Conservation (phyloP, 2,797 vertebrate genomes). For the Varecia variegata region DNA sequence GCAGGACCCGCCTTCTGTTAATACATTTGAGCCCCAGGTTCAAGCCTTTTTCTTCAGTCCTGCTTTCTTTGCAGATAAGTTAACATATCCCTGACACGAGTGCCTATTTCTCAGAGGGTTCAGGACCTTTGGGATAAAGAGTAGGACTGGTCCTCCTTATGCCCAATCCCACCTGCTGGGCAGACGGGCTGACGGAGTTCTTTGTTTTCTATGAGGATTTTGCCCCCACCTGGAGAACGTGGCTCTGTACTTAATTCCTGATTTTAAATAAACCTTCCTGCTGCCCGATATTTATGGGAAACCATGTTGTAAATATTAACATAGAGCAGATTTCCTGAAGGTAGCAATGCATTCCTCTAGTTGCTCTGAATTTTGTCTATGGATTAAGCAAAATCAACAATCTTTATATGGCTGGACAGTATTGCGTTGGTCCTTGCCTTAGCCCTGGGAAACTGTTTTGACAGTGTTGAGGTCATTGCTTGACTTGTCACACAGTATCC, state of each 20-base stretch:
- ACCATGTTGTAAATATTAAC: not conserved
- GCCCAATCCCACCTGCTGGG: not conserved
- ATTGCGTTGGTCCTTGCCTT: too few relatives aligned
- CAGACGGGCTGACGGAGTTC: accelerated
- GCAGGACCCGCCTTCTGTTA: not conserved
- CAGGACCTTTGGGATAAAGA: not conserved
- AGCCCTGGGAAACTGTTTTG: not conserved
- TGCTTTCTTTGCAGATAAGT: not conserved
- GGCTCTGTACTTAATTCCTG: not conserved
- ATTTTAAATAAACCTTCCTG: not conserved
- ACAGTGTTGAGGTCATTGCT: not conserved
- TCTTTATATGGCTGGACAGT: accelerated
- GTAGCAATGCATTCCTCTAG: not conserved
- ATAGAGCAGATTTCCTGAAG: not conserved
- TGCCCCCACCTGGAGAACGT: not conserved
- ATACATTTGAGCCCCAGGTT: too few relatives aligned
- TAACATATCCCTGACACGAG: not conserved
- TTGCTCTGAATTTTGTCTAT: not conserved
- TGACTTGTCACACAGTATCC: not conserved
- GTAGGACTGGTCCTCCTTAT: not conserved
- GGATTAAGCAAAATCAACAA: not conserved
- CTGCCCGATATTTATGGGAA: not conserved
- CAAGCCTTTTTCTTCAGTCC: not conserved
- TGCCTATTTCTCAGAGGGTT: not conserved
- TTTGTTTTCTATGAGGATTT: not conserved